Evolutionary conservation across 2,113 vertebrate species (phyloP), one percentile per base, ranked within the genome.

Genomic region (Carassius carassius): DNA sequence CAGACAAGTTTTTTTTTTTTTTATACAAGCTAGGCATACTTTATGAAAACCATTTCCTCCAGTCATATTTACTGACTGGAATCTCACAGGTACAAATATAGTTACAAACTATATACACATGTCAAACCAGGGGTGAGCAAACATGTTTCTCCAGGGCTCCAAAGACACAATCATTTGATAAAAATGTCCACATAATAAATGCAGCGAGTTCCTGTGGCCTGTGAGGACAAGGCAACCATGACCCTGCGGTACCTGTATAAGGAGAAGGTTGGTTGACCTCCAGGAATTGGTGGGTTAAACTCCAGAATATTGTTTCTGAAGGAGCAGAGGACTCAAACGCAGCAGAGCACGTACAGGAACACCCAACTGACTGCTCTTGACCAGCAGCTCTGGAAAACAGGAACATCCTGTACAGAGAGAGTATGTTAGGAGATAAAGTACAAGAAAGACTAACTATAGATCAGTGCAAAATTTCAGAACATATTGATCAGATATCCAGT

Each of bases 341-440:
- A 99, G 94, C 44, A 99, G 86, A 0, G 97, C 96, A 41, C 96
- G 94, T 21, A 98, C 94, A 0, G 97, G 98, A 90, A 99, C 92
- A 0, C 94, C 95, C 90, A 97, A 88, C 86, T 90, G 94, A 81
- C 92, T 93, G 89, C 96, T 96, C 83, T 93, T 96, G 74, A 95
- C 84, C 82, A 99, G 90, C 54, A 99, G 91, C 83, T 97, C 96
- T 0, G 96, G 96, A 62, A 99, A 96, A 58, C 93, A 95, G 0
- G 89, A 92, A 91, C 93, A 96, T 84, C 96, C 98, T 99, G 76
- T 80, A 86, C 16, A 35, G 12, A 78, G 17, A 76, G 1, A 85
- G 5, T 17, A 41, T 3, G 19, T 54, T 35, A 62, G 17, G 51
- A 80, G 62, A 83, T 5, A 25, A 32, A 19, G 65, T 35, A 19